Evolutionary conservation across 2,888 invertebrate species (phyloP).

Genomic region (Nebria brevicollis): DNA sequence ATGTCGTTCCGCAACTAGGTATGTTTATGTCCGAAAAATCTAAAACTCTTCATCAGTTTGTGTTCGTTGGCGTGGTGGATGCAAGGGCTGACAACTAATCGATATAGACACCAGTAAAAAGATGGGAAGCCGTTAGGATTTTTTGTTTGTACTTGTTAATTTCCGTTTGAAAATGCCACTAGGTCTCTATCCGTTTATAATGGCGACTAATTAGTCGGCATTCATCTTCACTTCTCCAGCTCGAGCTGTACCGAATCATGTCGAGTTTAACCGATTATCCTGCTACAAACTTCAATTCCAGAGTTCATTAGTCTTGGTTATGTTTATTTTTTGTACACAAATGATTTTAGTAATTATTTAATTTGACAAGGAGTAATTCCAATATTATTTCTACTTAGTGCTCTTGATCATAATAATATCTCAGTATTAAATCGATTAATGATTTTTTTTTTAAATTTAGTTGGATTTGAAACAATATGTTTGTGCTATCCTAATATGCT

Average conservation of each 20-base stretch:
- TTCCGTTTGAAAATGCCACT: conserved; percentile 45
- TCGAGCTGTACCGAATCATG: conserved; percentile 52
- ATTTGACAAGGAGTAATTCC: background rate
- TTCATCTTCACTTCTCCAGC: conserved; percentile 50
- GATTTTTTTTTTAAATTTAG: too few species aligned
- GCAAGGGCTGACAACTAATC: conserved; percentile 46
- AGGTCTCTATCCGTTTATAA: conserved; percentile 48
- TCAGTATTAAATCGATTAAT: too few species aligned
- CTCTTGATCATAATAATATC: too few species aligned
- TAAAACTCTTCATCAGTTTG: conserved; percentile 40
- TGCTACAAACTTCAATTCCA: background rate
- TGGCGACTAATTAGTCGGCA: conserved; percentile 52
- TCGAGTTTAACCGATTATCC: conserved; percentile 1
- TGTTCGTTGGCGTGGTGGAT: conserved; percentile 17
- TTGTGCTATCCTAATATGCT: too few species aligned
- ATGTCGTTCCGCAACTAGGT: background rate
- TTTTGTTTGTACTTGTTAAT: conserved; percentile 43
- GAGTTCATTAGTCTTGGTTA: background rate
- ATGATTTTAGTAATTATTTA: background rate
- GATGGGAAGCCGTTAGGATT: conserved; percentile 20
- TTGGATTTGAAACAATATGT: too few species aligned
- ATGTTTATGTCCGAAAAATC: conserved; percentile 3
- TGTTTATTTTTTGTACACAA: background rate
- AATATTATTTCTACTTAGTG: conserved; percentile 11
- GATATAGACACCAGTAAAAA: conserved; percentile 34